These are phyloP conservation scores for Lutjanus argentimaculatus DNA, from an alignment of 2,797 vertebrate species.

Conservation along the genomic window DNA sequence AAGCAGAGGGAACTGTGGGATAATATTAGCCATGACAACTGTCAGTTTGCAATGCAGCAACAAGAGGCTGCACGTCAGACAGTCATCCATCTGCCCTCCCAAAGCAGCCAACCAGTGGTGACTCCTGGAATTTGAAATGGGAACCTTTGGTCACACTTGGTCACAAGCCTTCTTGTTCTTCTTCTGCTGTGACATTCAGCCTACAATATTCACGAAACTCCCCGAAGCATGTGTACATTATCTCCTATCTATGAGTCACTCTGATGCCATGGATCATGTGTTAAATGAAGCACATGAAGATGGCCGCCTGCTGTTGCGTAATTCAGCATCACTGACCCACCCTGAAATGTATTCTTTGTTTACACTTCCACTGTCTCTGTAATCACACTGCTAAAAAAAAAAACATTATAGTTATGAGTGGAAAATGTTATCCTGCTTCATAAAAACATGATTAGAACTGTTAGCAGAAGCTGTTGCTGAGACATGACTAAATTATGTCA, in stretches of 20 bases:
- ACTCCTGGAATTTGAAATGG: neutral
- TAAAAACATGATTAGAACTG: slow-evolving; percentile 1
- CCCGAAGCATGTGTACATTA: slow-evolving; percentile 1
- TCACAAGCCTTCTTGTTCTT: neutral
- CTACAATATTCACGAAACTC: neutral
- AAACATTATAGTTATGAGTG: neutral
- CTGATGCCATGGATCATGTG: neutral
- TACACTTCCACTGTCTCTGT: neutral
- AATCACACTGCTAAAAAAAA: neutral
- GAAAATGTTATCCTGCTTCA: neutral
- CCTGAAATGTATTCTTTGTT: slow-evolving; percentile 8
- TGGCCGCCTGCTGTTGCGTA: neutral
- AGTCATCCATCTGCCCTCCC: too few relatives aligned
- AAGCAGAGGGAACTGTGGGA: too few relatives aligned
- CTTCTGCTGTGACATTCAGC: neutral
- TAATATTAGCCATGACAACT: too few relatives aligned
- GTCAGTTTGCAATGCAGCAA: too few relatives aligned
- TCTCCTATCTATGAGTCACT: slow-evolving; percentile 1
- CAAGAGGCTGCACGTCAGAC: too few relatives aligned
- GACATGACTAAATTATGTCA: neutral
- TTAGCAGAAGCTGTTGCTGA: neutral
- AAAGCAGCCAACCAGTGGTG: too few relatives aligned
- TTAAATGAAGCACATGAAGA: slow-evolving; percentile 27
- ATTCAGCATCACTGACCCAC: neutral
- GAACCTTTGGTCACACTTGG: neutral